Percentiles rank a stretch among this genome's conserved stretches.
Conservation (phyloP, 2,888 invertebrate species). For the Drosophila tanythrix region DNA sequence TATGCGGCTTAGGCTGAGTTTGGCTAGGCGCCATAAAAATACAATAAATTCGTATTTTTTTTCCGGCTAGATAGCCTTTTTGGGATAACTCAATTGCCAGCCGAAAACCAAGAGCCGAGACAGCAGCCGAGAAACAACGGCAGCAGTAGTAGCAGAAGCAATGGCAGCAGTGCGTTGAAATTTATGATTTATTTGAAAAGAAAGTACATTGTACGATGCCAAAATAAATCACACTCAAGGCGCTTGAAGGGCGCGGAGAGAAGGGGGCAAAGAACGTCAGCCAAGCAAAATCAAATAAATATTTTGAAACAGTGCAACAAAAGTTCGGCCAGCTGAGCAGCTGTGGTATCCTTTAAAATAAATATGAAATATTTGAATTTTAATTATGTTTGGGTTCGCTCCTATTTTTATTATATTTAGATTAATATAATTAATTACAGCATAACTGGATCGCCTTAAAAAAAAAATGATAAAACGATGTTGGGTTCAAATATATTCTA, state of each 20-base stretch:
- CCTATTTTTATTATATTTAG: not conserved
- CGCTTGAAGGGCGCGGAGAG: constrained; percentile 27
- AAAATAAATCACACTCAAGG: constrained; percentile 79
- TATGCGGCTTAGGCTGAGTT: constrained; percentile 55
- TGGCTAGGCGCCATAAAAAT: constrained; percentile 75
- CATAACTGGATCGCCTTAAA: not conserved
- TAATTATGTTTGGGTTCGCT: not conserved
- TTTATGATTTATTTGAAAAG: constrained; percentile 80
- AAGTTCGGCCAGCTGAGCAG: not conserved
- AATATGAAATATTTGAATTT: not conserved
- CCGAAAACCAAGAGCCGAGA: constrained; percentile 1
- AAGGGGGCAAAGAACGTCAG: constrained; percentile 35
- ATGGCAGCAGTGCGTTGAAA: constrained; percentile 70
- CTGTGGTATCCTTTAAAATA: constrained; percentile 13
- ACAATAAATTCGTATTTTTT: constrained; percentile 66
- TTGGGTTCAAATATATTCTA: not conserved
- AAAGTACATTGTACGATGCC: constrained; percentile 78
- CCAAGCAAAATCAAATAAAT: constrained; percentile 69
- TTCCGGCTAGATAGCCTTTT: constrained; percentile 66
- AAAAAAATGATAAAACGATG: not conserved
- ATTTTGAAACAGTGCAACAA: constrained; percentile 28
- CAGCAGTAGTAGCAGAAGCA: constrained; percentile 11
- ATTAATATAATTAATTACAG: not conserved
- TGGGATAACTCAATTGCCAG: constrained; percentile 77
- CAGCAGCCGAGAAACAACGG: constrained; percentile 14